Conservation (phyloP, 1,140 invertebrate species). For the Gonatopus flavifemur region DNA sequence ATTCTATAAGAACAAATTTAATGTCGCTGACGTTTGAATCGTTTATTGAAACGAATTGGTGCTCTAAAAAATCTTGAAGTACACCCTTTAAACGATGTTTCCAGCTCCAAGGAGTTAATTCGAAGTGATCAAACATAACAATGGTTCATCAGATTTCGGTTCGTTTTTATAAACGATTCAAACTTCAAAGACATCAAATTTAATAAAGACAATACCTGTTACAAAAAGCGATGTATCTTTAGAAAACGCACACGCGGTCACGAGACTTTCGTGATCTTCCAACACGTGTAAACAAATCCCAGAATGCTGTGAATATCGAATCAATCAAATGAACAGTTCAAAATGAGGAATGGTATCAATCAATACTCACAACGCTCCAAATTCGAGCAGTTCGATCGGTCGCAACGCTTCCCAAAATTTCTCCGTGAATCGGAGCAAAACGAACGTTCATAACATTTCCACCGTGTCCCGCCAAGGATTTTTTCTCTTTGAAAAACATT, state of each 20-base stretch:
- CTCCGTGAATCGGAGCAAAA: slow-evolving; percentile 61
- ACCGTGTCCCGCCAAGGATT: slow-evolving; percentile 58
- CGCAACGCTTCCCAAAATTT: slow-evolving; percentile 64
- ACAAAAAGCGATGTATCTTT: slow-evolving; percentile 57
- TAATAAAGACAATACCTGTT: slow-evolving; percentile 52
- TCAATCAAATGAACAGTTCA: not conserved
- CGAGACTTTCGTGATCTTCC: slow-evolving; percentile 61
- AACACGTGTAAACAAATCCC: slow-evolving; percentile 62
- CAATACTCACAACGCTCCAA: slow-evolving; percentile 67
- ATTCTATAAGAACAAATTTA: no score
- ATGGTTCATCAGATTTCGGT: no score
- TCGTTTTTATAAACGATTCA: no score
- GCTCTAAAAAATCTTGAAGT: no score
- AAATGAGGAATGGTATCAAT: not conserved
- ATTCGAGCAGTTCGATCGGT: slow-evolving; percentile 66
- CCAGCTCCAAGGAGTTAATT: no score
- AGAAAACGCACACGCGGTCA: slow-evolving; percentile 62
- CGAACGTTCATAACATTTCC: slow-evolving; percentile 64
- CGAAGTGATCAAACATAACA: no score
- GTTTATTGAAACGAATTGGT: no score
- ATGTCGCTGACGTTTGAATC: no score
- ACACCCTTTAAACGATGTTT: no score
- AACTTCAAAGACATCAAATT: no score
- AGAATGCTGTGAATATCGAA: slow-evolving; percentile 46
- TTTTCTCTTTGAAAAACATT: slow-evolving; percentile 26